Evolutionary conservation across 2,113 vertebrate genomes (phyloP).

Genomic region (Bos javanicus): DNA sequence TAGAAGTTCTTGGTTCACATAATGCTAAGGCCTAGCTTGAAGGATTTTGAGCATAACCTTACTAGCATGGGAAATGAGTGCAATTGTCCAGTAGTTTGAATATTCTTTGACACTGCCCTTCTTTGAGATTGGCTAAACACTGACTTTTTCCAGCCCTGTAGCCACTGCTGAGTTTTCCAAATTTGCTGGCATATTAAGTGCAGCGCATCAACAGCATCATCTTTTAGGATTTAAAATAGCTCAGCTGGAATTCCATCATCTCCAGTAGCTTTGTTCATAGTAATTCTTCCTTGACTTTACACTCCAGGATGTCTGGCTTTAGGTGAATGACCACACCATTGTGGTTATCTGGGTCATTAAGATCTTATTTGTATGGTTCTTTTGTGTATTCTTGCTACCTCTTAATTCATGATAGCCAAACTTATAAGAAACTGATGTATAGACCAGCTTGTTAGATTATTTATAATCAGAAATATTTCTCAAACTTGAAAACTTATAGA

Average conservation of each 20-base stretch:
- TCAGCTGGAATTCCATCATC: not conserved
- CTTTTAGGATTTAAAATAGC: not conserved
- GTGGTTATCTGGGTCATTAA: not conserved
- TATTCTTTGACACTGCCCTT: not conserved
- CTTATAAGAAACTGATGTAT: not conserved
- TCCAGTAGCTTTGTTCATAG: not conserved
- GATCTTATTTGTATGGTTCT: not conserved
- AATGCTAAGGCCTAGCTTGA: not conserved
- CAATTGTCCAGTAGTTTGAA: not conserved
- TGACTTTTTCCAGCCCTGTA: not conserved
- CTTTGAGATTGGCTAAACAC: not conserved
- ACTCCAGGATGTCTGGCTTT: not conserved
- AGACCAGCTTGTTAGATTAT: not conserved
- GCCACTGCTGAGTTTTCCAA: not conserved
- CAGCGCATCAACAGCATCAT: not conserved
- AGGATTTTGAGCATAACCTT: not conserved
- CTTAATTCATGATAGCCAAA: not conserved
- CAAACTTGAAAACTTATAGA: not conserved
- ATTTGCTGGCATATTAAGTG: not conserved
- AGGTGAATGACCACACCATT: not conserved
- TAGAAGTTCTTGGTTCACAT: not conserved
- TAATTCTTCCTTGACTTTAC: not conserved
- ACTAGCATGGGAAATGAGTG: not conserved
- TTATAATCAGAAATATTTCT: not conserved
- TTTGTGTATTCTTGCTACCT: not conserved